Evolutionary conservation across 2,888 invertebrate genomes (phyloP).

Genomic region (Peribatodes rhomboidaria): DNA sequence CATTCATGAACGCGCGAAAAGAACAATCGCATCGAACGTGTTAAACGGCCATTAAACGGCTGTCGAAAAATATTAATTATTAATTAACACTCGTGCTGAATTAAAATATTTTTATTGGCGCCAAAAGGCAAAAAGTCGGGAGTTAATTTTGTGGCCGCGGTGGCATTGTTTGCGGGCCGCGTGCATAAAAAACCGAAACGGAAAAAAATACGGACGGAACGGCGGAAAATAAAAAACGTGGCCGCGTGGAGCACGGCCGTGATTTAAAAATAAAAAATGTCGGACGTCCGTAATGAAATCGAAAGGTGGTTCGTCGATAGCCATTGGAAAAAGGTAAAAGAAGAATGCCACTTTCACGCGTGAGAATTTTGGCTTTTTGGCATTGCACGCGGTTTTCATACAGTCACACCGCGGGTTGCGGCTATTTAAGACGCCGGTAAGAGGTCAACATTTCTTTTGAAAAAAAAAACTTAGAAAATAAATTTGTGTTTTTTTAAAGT

Average conservation of each 20-base stretch:
- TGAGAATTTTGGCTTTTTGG: constrained; percentile 83
- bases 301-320: constrained; percentile 86
- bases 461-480: not conserved
- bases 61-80: constrained; percentile 85
- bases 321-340: constrained; percentile 85
- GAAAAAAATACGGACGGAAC: constrained; percentile 79
- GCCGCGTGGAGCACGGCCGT: constrained; percentile 77
- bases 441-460: not conserved
- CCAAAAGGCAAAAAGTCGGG: constrained; percentile 82
- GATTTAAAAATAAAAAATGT: constrained; percentile 85
- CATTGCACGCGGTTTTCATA: constrained; percentile 57
- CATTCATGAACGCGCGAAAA: constrained; percentile 84
- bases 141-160: constrained; percentile 84
- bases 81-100: constrained; percentile 81
- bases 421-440: constrained; percentile 51
- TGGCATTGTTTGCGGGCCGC: constrained; percentile 85
- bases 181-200: constrained; percentile 80
- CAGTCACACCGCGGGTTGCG: constrained; percentile 57
- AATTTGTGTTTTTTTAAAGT: too few relatives aligned
- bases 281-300: constrained; percentile 86
- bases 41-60: constrained; percentile 81
- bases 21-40: constrained; percentile 83
- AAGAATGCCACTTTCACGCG: constrained; percentile 82
- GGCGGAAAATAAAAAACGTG: constrained; percentile 74
- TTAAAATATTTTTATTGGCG: constrained; percentile 86